Evolutionary conservation across 2,113 vertebrate species (phyloP), one percentile per base, ranked within the genome.

Genomic region (Cariama cristata): DNA sequence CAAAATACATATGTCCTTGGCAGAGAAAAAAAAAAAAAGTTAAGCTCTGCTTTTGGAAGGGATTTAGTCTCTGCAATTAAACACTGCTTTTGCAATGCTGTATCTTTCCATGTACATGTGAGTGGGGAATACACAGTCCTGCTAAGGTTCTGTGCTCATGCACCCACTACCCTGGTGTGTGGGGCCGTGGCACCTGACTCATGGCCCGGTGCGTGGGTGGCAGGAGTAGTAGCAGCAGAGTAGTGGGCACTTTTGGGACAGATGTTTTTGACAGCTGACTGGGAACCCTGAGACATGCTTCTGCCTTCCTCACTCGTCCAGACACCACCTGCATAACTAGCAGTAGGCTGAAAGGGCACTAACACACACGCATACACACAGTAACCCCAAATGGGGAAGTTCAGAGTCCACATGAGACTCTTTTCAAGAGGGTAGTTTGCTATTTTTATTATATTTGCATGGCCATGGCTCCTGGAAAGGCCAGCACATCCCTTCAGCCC

Each of bases 1-100:
- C 88, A 97, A 98, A 98, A 97, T 97, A 83, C 91, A 74, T 90
- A 93, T 90, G 85, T 89, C 97, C 94, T 97, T 98, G 97, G 93
- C 75, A 90, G 64, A 67, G 49, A 14, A 44, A 47, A 75, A 92
- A 85, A 90, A 83, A 79, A 93, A 86, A 95, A 44, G 52, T 75
- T 91, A 64, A 95, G 53, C 63, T 96, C 71, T 97, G 66, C 80
- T 91, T 92, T 94, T 97, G 94, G 85, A 97, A 93, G 52, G 56
- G 95, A 93, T 97, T 96, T 98, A 85, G 96, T 88, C 89, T 87
- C 74, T 77, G 62, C 50, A 50, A 95, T 95, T 97, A 97, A 97
- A 84, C 66, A 71, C 83, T 93, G 79, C 58, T 96, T 88, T 97
- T 96, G 73, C 82, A 85, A 32, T 76, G 69, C 55, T 76, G 30